Evolutionary conservation across 2,888 invertebrate species (phyloP).

Genomic region (Metacarcinus magister): DNA sequence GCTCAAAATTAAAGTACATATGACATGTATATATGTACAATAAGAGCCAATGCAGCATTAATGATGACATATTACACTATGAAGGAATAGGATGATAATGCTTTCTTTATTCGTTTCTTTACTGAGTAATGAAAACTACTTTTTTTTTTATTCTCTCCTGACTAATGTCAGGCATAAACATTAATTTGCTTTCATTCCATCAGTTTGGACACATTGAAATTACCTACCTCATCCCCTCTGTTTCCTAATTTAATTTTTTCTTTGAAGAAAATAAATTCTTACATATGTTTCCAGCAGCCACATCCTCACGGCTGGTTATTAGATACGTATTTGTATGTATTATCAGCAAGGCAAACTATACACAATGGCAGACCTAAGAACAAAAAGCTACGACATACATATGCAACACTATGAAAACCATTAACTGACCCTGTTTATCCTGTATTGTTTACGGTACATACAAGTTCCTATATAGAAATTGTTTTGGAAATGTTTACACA

Average conservation of each 20-base stretch:
- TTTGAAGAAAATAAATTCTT: not conserved
- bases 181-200: not conserved
- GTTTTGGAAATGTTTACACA: not conserved
- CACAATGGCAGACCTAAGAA: constrained; percentile 30
- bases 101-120: not conserved
- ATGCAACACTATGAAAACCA: constrained; percentile 31
- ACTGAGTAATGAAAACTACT: not conserved
- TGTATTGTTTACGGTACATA: not conserved
- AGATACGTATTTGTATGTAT: not conserved
- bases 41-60: not conserved
- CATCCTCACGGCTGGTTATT: not conserved
- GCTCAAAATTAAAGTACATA: not conserved
- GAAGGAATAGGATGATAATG: not conserved
- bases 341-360: not conserved
- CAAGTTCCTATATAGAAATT: not conserved
- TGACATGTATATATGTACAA: not conserved
- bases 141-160: not conserved
- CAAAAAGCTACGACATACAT: not conserved
- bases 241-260: not conserved
- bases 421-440: constrained; percentile 44
- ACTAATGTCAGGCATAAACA: not conserved
- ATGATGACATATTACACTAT: not conserved
- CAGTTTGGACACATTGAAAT: not conserved
- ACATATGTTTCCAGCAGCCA: not conserved
- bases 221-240: not conserved